Percentiles rank a stretch among this genome's conserved stretches.
These are phyloP conservation scores for Hedya salicella DNA, from an alignment of 2,888 invertebrate species.

Conservation along the genomic window DNA sequence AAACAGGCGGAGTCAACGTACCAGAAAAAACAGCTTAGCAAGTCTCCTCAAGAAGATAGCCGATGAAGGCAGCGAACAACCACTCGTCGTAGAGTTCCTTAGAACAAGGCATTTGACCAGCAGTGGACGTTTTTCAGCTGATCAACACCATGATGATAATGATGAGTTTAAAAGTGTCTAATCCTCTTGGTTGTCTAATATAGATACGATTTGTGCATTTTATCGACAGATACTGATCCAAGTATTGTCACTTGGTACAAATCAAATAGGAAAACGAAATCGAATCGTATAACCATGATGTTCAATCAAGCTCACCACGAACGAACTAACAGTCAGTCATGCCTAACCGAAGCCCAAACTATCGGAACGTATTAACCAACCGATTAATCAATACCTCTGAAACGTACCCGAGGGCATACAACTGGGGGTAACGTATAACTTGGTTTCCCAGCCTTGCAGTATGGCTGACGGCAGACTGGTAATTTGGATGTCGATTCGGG, in stretches of 20 bases:
- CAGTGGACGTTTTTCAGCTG: no score
- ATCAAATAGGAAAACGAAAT: neutral
- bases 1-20: no score
- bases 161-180: no score
- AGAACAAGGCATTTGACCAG: no score
- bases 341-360: slow-evolving; percentile 22
- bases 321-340: slow-evolving; percentile 12
- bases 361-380: slow-evolving; percentile 16
- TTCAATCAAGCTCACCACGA: slow-evolving; percentile 3
- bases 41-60: no score
- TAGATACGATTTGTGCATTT: no score
- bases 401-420: slow-evolving; percentile 2
- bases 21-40: no score
- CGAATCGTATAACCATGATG: neutral
- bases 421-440: neutral
- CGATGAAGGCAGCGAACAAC: no score
- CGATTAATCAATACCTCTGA: slow-evolving; percentile 5
- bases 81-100: no score
- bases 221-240: no score
- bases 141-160: no score
- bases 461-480: slow-evolving; percentile 12
- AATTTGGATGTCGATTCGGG: slow-evolving; percentile 29
- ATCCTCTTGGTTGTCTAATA: no score
- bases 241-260: neutral
- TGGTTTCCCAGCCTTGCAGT: slow-evolving; percentile 4